Percentiles rank a stretch among this genome's conserved stretches.
Conservation (phyloP, 2,113 vertebrate species). For the Cyanistes caeruleus region DNA sequence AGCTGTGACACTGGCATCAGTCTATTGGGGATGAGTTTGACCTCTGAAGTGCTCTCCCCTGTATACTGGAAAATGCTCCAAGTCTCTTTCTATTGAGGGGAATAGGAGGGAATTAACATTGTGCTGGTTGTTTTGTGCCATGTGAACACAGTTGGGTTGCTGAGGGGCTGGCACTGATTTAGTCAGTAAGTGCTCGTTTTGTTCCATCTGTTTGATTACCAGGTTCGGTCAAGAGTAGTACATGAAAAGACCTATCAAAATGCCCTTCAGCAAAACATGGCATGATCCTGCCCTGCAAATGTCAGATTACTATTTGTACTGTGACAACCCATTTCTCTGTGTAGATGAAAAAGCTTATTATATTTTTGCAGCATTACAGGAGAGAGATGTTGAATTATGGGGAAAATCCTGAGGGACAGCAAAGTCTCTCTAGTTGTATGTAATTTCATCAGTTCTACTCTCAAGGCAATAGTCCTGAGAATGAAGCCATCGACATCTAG, state of each 20-base stretch:
- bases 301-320: neutral
- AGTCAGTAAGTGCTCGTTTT: neutral
- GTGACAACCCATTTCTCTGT: neutral
- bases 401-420: neutral
- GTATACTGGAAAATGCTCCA: neutral
- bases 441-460: neutral
- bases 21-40: neutral
- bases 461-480: neutral
- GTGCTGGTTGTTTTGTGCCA: neutral
- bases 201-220: neutral
- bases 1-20: neutral
- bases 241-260: neutral
- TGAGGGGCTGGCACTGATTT: neutral
- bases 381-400: neutral
- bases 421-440: neutral
- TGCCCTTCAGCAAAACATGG: neutral
- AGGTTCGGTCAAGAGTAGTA: neutral
- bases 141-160: neutral
- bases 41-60: neutral
- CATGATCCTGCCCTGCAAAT: neutral
- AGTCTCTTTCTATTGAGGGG: neutral
- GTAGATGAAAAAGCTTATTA: neutral
- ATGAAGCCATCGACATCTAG: neutral
- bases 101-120: neutral
- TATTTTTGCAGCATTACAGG: neutral